A percentile compares a stretch with the other conserved stretches of the same genome.
Evolutionary conservation across 2,888 invertebrate species (phyloP).

Genomic region (Habroteleia sp.): DNA sequence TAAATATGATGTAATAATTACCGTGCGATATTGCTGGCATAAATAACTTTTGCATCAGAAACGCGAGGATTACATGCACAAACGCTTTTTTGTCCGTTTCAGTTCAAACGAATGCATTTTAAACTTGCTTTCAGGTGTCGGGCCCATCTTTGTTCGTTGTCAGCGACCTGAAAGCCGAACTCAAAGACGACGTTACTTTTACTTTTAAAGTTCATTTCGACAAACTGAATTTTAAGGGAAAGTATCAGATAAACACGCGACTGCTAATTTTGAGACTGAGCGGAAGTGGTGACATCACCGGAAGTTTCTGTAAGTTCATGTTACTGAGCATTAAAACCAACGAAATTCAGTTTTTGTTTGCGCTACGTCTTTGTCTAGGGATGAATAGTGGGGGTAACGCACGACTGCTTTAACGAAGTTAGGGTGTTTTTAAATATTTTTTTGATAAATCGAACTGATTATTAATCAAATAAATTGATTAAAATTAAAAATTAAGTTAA

Average conservation of each 20-base stretch:
- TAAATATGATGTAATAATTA: conserved; percentile 2
- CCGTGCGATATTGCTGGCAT: not conserved
- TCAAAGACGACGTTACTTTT: conserved; percentile 84
- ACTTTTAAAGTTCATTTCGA: conserved; percentile 85
- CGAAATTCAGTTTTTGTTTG: too few species aligned
- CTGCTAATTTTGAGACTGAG: conserved; percentile 84
- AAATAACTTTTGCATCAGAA: not conserved
- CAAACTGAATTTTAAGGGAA: conserved; percentile 84
- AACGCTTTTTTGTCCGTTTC: too few species aligned
- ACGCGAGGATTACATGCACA: too few species aligned
- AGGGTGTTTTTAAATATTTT: too few species aligned
- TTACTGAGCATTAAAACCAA: too few species aligned
- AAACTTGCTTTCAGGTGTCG: conserved; percentile 68
- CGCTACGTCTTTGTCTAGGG: too few species aligned
- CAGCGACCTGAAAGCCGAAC: conserved; percentile 81
- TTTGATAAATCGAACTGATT: too few species aligned
- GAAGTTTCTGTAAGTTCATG: conserved; percentile 85
- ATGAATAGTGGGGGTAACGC: too few species aligned
- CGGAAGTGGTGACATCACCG: conserved; percentile 85
- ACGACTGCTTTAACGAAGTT: too few species aligned
- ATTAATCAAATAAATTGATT: too few species aligned
- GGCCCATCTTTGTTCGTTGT: conserved; percentile 76
- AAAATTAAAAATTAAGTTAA: too few species aligned
- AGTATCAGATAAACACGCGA: conserved; percentile 87
- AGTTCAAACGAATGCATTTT: too few species aligned